These are phyloP conservation scores for Philonicus albiceps DNA, from an alignment of 2,888 invertebrate genomes.

Conservation along the genomic window DNA sequence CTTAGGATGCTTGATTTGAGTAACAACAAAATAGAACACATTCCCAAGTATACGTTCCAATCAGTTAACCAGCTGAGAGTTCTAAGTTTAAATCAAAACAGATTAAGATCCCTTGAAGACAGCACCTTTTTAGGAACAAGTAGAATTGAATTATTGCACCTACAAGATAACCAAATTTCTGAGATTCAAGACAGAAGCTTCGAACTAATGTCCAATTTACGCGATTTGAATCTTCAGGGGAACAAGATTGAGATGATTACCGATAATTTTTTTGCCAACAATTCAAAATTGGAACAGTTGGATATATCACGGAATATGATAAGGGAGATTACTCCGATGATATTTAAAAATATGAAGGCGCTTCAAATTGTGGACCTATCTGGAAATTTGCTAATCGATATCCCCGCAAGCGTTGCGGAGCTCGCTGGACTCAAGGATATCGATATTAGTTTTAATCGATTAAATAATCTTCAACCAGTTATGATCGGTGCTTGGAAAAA, in stretches of 20 bases:
- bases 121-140: conserved; percentile 74
- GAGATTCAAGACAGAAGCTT: conserved; percentile 74
- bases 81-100: conserved; percentile 77
- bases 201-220: conserved; percentile 69
- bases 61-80: conserved; percentile 73
- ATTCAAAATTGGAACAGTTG: conserved; percentile 69
- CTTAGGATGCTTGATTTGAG: conserved; percentile 78
- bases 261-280: conserved; percentile 73
- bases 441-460: conserved; percentile 80
- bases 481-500: conserved; percentile 74
- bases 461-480: conserved; percentile 74
- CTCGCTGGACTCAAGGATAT: conserved; percentile 74
- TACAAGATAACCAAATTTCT: conserved; percentile 76
- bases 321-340: conserved; percentile 71
- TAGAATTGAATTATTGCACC: conserved; percentile 75
- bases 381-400: conserved; percentile 75
- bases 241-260: conserved; percentile 78
- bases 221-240: conserved; percentile 77
- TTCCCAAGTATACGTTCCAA: conserved; percentile 72
- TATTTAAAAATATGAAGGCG: conserved; percentile 71
- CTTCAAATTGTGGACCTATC: conserved; percentile 80
- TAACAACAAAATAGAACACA: conserved; percentile 75
- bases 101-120: conserved; percentile 74
- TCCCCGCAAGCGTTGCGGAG: conserved; percentile 75
- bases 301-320: conserved; percentile 81